A percentile compares a stretch with the other conserved stretches of the same genome.
These are phyloP conservation scores for Nebria ingens DNA, from an alignment of 1,140 invertebrate species.

Conservation along the genomic window DNA sequence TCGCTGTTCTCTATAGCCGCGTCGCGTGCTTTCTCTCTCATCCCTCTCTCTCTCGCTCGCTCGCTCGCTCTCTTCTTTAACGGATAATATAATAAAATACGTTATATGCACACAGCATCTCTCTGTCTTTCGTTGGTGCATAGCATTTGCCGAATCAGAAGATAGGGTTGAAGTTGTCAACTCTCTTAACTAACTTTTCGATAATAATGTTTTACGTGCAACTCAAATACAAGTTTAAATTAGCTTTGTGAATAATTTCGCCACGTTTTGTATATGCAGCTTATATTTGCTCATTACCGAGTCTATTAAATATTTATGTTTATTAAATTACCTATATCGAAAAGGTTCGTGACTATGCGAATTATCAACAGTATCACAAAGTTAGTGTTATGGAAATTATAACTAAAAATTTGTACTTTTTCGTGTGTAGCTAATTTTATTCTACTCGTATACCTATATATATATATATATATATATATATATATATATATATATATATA, in stretches of 20 bases:
- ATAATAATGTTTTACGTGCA: conserved; percentile 32
- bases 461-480: too few species aligned
- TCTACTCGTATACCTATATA: too few species aligned
- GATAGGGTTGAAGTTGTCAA: conserved; percentile 21
- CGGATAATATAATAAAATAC: neutral
- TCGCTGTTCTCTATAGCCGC: neutral
- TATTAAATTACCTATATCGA: conserved; percentile 1
- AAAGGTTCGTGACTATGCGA: conserved; percentile 3
- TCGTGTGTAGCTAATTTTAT: too few species aligned
- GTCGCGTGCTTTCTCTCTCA: neutral
- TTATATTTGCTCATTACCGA: conserved; percentile 8
- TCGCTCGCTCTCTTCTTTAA: neutral
- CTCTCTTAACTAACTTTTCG: conserved; percentile 32
- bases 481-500: too few species aligned
- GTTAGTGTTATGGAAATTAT: neutral
- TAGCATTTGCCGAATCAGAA: neutral
- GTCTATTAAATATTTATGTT: conserved; percentile 10
- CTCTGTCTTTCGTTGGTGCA: neutral
- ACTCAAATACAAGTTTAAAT: conserved; percentile 36
- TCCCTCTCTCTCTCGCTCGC: neutral
- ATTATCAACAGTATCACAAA: too few species aligned
- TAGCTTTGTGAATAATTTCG: conserved; percentile 34
- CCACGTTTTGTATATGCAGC: conserved; percentile 15
- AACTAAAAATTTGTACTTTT: too few species aligned
- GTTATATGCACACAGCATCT: neutral